A percentile compares a stretch with the other conserved stretches of the same genome.
These are phyloP conservation scores for Caenorhabditis sp. DNA, from an alignment of 2,888 invertebrate genomes.

Conservation along the genomic window DNA sequence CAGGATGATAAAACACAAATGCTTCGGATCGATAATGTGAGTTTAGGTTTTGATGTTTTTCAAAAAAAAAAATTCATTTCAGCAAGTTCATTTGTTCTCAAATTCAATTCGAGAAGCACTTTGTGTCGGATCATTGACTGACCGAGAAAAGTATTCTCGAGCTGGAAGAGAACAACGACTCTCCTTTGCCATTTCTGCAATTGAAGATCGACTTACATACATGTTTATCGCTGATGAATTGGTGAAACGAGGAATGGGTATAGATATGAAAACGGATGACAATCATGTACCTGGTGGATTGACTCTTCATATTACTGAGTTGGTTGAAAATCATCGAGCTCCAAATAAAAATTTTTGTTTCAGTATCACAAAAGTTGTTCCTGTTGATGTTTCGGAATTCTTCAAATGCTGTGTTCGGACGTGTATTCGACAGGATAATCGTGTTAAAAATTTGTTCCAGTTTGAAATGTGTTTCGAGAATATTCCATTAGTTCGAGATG, in stretches of 20 bases:
- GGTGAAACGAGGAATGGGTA: conserved; percentile 47
- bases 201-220: conserved; percentile 65
- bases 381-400: conserved; percentile 27
- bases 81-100: conserved; percentile 5
- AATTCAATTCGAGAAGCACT: conserved; percentile 6
- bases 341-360: conserved; percentile 5
- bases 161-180: conserved; percentile 28
- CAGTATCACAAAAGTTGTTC: conserved; percentile 29
- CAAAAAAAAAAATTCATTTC: too few species aligned
- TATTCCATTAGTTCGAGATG: conserved; percentile 56
- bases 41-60: too few species aligned
- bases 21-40: conserved; percentile 34
- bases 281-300: conserved; percentile 60
- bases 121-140: background rate
- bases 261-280: conserved; percentile 38
- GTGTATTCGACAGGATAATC: conserved; percentile 56
- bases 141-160: conserved; percentile 19
- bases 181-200: conserved; percentile 54
- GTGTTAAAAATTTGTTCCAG: conserved; percentile 46
- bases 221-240: conserved; percentile 55
- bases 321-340: too few species aligned
- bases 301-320: conserved; percentile 52
- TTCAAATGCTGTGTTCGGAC: conserved; percentile 43
- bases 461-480: conserved; percentile 63
- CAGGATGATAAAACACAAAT: conserved; percentile 32